Evolutionary conservation across 2,113 vertebrate genomes (phyloP).

Genomic region (Manacus vitellinus): DNA sequence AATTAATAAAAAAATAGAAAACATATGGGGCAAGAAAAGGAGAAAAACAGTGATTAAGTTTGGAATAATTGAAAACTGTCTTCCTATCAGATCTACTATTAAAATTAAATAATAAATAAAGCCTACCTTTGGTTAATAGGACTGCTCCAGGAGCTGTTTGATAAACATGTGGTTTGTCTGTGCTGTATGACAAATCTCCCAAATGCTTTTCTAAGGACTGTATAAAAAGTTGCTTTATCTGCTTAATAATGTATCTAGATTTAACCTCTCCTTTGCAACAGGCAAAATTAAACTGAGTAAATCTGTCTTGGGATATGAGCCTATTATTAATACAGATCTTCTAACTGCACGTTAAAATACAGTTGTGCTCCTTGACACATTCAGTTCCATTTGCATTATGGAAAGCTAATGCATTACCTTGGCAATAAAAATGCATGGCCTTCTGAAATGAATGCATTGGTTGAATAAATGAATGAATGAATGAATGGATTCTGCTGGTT

Average conservation of each 20-base stretch:
- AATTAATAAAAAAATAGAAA: background rate
- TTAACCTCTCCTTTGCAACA: slow-evolving; percentile 26
- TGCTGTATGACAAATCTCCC: background rate
- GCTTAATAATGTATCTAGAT: slow-evolving; percentile 7
- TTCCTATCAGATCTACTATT: background rate
- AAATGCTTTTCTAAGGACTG: background rate
- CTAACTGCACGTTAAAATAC: slow-evolving; percentile 14
- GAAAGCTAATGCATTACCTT: background rate
- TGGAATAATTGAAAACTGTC: background rate
- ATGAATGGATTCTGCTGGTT: background rate
- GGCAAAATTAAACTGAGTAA: slow-evolving; percentile 49
- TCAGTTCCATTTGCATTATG: background rate
- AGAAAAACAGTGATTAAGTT: background rate
- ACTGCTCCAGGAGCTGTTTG: background rate
- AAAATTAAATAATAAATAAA: background rate
- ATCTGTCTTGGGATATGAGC: background rate
- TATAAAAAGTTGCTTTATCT: slow-evolving; percentile 14
- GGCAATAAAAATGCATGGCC: background rate
- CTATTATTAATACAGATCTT: background rate
- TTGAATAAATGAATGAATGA: background rate
- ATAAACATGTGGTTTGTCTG: background rate
- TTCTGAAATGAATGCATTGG: background rate
- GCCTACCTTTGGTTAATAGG: background rate
- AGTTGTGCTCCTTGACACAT: background rate
- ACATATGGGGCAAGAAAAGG: background rate